Evolutionary conservation across 2,113 vertebrate genomes (phyloP), one percentile per base, ranked within the genome.

Genomic region (Scortum barcoo): DNA sequence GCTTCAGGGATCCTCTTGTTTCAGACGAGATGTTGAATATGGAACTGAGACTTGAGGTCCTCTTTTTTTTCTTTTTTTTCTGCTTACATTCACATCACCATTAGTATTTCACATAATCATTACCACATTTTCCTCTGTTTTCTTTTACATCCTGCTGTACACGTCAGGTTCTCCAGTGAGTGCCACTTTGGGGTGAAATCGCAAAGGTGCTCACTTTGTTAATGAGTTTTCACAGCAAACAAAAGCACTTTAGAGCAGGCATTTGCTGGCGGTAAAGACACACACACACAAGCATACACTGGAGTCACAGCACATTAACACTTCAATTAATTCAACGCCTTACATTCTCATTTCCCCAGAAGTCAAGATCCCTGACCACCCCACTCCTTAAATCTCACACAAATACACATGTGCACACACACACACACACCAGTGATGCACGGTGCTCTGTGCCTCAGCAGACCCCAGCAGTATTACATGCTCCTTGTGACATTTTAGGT

Each of bases 241-340:
- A 91, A 91, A 91, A 90, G 87, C 85, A 86, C 89, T 88, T 85
- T 81, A 86, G 60, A 69, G 56, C 57, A 74, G 70, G 67, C 80
- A 56, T 77, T 76, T 80, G 72, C 71, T 81, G 56, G 79, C 57
- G 33, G 70, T 62, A 50, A 67, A 78, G 24, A 19, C 77, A 67
- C 60, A 60, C 36, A 42, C 53, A 67, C 57, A 61, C 68, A 57
- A 38, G 22, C 60, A 57, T 80, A 71, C 65, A 48, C 71, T 72
- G 50, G 70, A 90, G 94, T 93, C 92, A 90, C 91, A 93, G 88
- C 82, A 91, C 93, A 95, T 95, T 95, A 95, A 90, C 86, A 89
- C 91, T 93, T 94, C 86, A 91, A 91, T 94, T 93, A 93, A 93
- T 91, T 92, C 85, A 81, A 78, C 42, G 75, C 86, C 33, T 93